Evolutionary conservation across 2,888 invertebrate species (phyloP).

Genomic region (Notodonta dromedarius): DNA sequence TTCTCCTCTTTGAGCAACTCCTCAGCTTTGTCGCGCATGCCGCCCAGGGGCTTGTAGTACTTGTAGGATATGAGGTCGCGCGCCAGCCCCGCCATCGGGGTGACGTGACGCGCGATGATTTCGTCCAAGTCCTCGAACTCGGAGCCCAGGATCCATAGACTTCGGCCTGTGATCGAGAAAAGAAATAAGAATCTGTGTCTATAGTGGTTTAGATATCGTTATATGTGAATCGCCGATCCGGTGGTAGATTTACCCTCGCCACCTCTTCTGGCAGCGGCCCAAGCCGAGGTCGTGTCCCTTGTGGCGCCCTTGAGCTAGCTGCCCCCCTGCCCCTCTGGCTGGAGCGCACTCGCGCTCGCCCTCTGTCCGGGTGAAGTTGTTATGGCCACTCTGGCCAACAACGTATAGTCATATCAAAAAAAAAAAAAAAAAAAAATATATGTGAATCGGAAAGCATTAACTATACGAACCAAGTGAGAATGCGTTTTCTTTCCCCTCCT

Average conservation of each 20-base stretch:
- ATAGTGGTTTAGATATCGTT: not conserved
- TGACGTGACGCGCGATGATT: constrained; percentile 98
- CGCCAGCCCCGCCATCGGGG: constrained; percentile 97
- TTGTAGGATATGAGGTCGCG: constrained; percentile 96
- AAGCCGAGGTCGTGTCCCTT: no score
- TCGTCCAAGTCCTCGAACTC: constrained; percentile 99
- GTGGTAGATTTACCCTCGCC: no score
- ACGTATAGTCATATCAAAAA: no score
- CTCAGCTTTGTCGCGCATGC: constrained; percentile 94
- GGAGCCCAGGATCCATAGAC: constrained; percentile 94
- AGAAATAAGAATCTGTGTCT: not conserved
- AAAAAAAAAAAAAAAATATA: not conserved
- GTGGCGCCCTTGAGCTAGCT: no score
- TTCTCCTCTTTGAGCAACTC: constrained; percentile 95
- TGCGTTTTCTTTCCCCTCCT: constrained; percentile 98
- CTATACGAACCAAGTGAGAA: constrained; percentile 94
- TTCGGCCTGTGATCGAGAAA: constrained; percentile 64
- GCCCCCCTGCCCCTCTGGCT: no score
- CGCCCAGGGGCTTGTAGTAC: constrained; percentile 92
- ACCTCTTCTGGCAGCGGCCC: no score
- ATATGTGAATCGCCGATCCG: no score
- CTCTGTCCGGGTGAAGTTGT: no score
- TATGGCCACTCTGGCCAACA: no score
- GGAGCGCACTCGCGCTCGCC: no score
- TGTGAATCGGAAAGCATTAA: not conserved